phyloP scores from a whole-genome alignment of 2,113 vertebrate species.

The Leptobrachium ailaonicum region DNA sequence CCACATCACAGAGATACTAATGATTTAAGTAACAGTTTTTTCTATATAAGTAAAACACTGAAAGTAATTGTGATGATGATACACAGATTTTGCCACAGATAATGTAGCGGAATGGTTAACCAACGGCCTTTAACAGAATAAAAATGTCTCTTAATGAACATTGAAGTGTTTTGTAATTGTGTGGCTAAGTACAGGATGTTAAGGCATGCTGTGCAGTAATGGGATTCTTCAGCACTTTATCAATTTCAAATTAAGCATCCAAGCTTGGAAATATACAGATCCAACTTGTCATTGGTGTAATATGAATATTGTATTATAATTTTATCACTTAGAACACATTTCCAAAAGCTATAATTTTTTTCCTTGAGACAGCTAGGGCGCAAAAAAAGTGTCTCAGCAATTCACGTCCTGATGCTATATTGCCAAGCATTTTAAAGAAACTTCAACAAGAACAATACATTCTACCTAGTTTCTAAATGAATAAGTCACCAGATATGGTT shows the following conservation, averaged over 20 bases:
- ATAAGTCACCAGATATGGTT: too few relatives aligned
- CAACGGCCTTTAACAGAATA: too few relatives aligned
- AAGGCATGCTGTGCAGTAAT: not conserved
- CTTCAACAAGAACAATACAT: not conserved
- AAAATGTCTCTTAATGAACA: too few relatives aligned
- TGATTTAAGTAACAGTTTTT: too few relatives aligned
- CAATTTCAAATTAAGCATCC: not conserved
- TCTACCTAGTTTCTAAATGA: too few relatives aligned
- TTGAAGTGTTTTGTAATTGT: not conserved
- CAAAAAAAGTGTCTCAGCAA: too few relatives aligned
- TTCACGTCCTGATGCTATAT: not conserved
- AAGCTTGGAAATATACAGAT: not conserved
- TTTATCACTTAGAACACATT: constrained; percentile 4
- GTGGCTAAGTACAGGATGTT: not conserved
- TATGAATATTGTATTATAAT: constrained; percentile 12
- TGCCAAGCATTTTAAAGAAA: not conserved
- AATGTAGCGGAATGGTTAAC: too few relatives aligned
- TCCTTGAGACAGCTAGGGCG: not conserved
- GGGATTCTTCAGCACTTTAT: not conserved
- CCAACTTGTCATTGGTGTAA: not conserved
- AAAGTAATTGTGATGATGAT: too few relatives aligned
- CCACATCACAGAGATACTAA: too few relatives aligned
- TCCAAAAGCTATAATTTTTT: not conserved
- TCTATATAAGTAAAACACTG: too few relatives aligned
- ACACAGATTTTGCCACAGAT: too few relatives aligned